Percentiles rank a stretch among this genome's conserved stretches.
These are phyloP conservation scores for Tenebrosternarchus preto DNA, from an alignment of 2,113 vertebrate genomes.

Conservation along the genomic window DNA sequence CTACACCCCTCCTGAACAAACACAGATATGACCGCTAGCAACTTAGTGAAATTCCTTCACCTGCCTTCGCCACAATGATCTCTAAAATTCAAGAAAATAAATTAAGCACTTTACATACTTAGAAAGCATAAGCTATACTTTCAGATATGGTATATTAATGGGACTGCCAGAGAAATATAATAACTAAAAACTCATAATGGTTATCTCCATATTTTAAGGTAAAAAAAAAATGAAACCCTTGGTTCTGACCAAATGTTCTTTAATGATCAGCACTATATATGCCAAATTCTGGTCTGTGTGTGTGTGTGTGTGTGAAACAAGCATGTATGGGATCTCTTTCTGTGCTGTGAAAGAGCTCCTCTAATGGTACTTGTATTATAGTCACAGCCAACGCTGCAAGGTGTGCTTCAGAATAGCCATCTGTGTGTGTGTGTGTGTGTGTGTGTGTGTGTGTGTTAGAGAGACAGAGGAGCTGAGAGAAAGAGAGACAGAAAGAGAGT, in stretches of 20 bases:
- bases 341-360: slow-evolving; percentile 28
- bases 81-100: neutral
- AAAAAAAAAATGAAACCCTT: too few relatives aligned
- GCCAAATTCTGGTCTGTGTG: neutral
- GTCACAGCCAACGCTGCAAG: slow-evolving; percentile 33
- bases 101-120: neutral
- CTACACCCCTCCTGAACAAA: too few relatives aligned
- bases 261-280: neutral
- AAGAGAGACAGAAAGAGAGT: slow-evolving; percentile 1
- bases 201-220: neutral
- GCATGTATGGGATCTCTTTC: slow-evolving; percentile 15
- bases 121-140: neutral
- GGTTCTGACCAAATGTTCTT: neutral
- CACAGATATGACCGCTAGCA: neutral
- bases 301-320: neutral
- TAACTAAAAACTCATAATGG: too few relatives aligned
- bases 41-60: neutral
- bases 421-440: slow-evolving; percentile 25
- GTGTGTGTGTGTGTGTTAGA: neutral
- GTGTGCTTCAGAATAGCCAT: slow-evolving; percentile 39
- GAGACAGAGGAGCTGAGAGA: neutral
- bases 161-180: too few relatives aligned
- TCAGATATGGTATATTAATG: too few relatives aligned
- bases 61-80: neutral
- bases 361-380: slow-evolving; percentile 43